A percentile compares a stretch with the other conserved stretches of the same genome.
Evolutionary conservation across 2,797 vertebrate genomes (phyloP).

Genomic region (Trematomus bernacchii): DNA sequence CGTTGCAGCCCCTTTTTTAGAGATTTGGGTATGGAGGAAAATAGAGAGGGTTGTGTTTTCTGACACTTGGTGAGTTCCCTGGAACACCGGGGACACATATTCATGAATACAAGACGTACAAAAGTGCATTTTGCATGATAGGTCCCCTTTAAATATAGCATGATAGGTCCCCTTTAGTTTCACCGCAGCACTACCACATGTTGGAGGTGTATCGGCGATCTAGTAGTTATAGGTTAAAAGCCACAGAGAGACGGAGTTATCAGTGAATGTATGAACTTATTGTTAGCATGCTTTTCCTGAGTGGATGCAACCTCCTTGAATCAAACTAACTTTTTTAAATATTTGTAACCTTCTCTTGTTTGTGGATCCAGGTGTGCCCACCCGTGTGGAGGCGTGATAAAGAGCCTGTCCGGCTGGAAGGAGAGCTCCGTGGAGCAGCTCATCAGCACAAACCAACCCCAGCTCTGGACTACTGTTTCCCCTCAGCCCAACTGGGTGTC

Average conservation of each 20-base stretch:
- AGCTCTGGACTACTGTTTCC: constrained; percentile 92
- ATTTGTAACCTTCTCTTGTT: not conserved
- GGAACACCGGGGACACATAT: too few species aligned
- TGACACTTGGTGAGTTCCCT: too few species aligned
- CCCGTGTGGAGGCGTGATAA: constrained; percentile 96
- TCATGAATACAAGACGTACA: too few species aligned
- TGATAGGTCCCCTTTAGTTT: too few species aligned
- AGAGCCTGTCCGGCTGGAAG: constrained; percentile 96
- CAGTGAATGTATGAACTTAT: constrained; percentile 74
- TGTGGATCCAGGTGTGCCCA: constrained; percentile 86
- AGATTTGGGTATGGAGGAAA: too few species aligned
- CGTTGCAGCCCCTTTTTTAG: too few species aligned
- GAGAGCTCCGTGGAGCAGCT: constrained; percentile 86
- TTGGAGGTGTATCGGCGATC: not conserved
- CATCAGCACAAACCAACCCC: constrained; percentile 86
- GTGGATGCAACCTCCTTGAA: constrained; percentile 63
- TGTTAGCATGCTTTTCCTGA: constrained; percentile 55
- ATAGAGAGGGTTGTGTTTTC: too few species aligned
- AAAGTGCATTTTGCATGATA: too few species aligned
- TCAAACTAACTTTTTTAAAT: not conserved
- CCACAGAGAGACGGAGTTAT: constrained; percentile 37
- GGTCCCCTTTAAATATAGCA: too few species aligned
- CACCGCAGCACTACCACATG: not conserved
- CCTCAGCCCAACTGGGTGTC: constrained; percentile 94
- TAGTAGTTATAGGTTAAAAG: constrained; percentile 20